A percentile compares a stretch with the other conserved stretches of the same genome.
These are phyloP conservation scores for Ariolimax columbianus DNA, from an alignment of 2,888 invertebrate species.

Conservation along the genomic window DNA sequence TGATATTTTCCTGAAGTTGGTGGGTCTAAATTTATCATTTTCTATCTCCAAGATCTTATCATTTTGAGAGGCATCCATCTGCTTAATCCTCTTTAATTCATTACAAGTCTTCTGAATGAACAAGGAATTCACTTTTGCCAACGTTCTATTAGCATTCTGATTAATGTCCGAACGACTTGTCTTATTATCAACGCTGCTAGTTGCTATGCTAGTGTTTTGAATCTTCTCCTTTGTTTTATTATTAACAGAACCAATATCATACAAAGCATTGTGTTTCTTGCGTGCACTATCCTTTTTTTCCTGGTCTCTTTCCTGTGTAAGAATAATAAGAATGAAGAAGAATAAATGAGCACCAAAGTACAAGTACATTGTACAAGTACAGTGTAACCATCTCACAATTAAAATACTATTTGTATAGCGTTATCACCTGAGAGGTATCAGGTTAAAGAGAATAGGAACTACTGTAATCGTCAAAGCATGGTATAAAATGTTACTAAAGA, in stretches of 20 bases:
- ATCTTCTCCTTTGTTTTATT: conserved; percentile 25
- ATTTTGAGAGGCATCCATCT: too few species aligned
- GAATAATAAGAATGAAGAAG: not conserved
- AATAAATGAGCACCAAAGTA: not conserved
- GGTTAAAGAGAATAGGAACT: too few species aligned
- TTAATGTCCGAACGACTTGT: not conserved
- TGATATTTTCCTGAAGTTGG: not conserved
- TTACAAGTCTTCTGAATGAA: too few species aligned
- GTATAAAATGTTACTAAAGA: too few species aligned
- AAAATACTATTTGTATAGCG: too few species aligned
- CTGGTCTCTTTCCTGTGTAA: conserved; percentile 69
- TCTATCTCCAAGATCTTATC: too few species aligned
- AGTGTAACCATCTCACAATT: too few species aligned
- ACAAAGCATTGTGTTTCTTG: conserved; percentile 59
- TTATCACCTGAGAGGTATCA: too few species aligned
- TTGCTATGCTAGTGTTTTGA: not conserved
- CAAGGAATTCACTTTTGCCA: not conserved
- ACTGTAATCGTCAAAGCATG: too few species aligned
- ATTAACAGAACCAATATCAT: conserved; percentile 50
- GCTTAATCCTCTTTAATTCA: too few species aligned
- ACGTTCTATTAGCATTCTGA: not conserved
- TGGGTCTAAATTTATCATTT: not conserved
- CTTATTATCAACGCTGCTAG: not conserved
- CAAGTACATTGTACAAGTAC: too few species aligned
- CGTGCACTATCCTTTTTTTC: conserved; percentile 62